phyloP scores from a whole-genome alignment of 2,888 invertebrate species.

The Coelopa pilipes region DNA sequence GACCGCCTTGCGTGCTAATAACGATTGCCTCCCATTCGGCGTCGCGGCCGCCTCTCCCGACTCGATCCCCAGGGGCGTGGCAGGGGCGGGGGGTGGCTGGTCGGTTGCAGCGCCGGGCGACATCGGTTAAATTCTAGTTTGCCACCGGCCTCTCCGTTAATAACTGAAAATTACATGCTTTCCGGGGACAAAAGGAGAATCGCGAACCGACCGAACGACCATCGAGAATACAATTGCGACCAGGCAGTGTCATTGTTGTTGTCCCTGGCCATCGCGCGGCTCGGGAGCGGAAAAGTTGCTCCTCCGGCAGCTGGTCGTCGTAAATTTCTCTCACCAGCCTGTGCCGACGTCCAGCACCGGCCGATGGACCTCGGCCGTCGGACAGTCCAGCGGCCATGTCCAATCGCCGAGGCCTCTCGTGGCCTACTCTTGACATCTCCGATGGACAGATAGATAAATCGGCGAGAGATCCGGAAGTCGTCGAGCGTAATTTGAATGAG shows the following conservation, averaged over 20 bases:
- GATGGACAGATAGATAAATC: no score
- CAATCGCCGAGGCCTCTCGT: no score
- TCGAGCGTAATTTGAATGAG: no score
- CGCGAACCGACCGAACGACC: background rate
- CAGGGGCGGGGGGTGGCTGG: background rate
- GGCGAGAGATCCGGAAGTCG: no score
- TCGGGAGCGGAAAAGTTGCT: background rate
- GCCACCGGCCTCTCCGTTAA: constrained; percentile 7
- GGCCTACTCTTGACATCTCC: no score
- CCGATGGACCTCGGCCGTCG: no score
- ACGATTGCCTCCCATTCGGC: constrained; percentile 29
- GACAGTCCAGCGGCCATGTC: no score
- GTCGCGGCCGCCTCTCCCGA: background rate
- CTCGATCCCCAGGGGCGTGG: background rate
- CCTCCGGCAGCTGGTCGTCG: constrained; percentile 11
- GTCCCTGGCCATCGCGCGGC: background rate
- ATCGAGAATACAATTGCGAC: no score
- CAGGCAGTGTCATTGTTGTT: background rate
- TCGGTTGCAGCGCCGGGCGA: background rate
- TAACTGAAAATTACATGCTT: constrained; percentile 22
- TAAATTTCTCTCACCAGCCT: constrained; percentile 3
- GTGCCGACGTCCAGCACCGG: background rate
- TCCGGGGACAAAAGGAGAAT: background rate
- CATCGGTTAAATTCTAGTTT: constrained; percentile 28
- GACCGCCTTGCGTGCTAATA: constrained; percentile 47